phyloP scores from a whole-genome alignment of 2,888 invertebrate genomes.

The Cheilosia scutellata region DNA sequence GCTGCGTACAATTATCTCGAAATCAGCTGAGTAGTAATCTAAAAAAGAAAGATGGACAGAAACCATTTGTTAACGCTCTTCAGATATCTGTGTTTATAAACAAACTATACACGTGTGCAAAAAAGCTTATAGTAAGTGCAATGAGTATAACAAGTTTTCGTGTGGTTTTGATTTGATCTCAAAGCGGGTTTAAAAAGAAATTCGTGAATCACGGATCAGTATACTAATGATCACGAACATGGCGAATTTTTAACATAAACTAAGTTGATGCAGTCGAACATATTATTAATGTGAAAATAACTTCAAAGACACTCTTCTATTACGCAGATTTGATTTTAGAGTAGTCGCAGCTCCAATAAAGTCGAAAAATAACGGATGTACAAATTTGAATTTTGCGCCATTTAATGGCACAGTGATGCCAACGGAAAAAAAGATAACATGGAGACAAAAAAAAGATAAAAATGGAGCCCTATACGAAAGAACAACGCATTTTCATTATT shows the following conservation, averaged over 20 bases:
- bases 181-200: not conserved
- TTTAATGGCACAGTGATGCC: too few species aligned
- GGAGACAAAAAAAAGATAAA: too few species aligned
- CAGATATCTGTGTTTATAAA: slow-evolving; percentile 4
- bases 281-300: too few species aligned
- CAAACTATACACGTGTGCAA: not conserved
- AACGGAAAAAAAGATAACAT: too few species aligned
- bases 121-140: slow-evolving; percentile 3
- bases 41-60: slow-evolving; percentile 8
- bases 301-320: too few species aligned
- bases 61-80: not conserved
- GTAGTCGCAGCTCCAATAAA: too few species aligned
- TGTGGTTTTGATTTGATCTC: not conserved
- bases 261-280: too few species aligned
- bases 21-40: slow-evolving; percentile 41
- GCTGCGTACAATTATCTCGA: slow-evolving; percentile 4
- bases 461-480: too few species aligned
- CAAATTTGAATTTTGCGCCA: too few species aligned
- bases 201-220: not conserved
- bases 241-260: not conserved
- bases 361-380: too few species aligned
- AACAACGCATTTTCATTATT: too few species aligned
- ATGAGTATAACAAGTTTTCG: not conserved
- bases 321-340: too few species aligned
- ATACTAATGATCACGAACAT: not conserved